Conservation (phyloP, 1,140 invertebrate species). For the Brachionus rubens region DNA sequence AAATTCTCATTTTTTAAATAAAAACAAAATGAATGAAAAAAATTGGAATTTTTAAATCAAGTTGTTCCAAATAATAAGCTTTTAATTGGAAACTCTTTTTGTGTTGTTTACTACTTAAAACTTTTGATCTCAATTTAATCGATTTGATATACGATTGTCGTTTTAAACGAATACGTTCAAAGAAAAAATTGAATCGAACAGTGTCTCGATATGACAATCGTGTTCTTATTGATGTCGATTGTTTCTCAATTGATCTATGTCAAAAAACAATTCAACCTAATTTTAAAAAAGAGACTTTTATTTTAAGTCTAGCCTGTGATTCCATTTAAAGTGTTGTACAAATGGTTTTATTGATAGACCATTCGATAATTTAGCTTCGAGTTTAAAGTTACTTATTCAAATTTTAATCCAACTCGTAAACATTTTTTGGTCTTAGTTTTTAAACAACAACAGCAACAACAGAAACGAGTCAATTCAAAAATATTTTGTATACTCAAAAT, state of each 20-base stretch:
- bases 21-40: not conserved
- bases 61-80: not conserved
- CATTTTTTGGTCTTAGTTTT: not conserved
- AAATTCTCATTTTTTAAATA: not conserved
- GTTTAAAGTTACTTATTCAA: not conserved
- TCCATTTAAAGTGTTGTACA: not conserved
- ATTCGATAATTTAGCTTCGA: not conserved
- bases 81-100: not conserved
- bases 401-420: not conserved
- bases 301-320: not conserved
- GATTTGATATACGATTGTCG: not conserved
- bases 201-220: not conserved
- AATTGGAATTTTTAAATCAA: not conserved
- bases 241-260: slow-evolving; percentile 5
- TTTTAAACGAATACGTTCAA: too few relatives aligned
- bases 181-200: not conserved
- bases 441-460: too few relatives aligned
- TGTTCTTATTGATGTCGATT: slow-evolving; percentile 3
- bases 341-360: not conserved
- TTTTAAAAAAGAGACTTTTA: not conserved
- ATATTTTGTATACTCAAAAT: not conserved
- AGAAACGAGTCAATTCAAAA: not conserved
- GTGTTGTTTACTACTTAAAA: not conserved
- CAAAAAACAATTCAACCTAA: not conserved
- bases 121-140: not conserved